Percentiles rank a stretch among this genome's conserved stretches.
These are phyloP conservation scores for Empis livida DNA, from an alignment of 2,888 invertebrate species.

Conservation along the genomic window DNA sequence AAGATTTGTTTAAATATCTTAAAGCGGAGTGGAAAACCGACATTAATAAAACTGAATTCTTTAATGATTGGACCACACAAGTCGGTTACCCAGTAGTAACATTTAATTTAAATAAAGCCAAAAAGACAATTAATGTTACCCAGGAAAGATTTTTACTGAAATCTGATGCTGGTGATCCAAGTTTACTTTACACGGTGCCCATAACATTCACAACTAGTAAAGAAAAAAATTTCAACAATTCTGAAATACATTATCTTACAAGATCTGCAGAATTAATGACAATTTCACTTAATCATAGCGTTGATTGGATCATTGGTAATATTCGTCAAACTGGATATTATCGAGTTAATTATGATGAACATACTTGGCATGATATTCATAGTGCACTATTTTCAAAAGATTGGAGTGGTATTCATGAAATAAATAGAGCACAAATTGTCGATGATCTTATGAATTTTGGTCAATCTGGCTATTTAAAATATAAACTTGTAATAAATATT, in stretches of 20 bases:
- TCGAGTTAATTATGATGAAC: conserved; percentile 54
- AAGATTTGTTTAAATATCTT: conserved; percentile 39
- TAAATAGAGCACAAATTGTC: conserved; percentile 65
- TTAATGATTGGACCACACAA: conserved; percentile 49
- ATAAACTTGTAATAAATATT: conserved; percentile 49
- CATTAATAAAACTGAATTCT: conserved; percentile 10
- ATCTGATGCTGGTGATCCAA: conserved; percentile 14
- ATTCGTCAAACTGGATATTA: conserved; percentile 38
- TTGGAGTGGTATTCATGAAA: conserved; percentile 42
- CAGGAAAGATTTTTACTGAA: conserved; percentile 30
- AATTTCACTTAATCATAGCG: not conserved
- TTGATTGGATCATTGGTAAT: conserved; percentile 27
- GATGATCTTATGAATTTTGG: conserved; percentile 69
- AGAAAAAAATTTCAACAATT: conserved; percentile 17
- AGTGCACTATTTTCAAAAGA: conserved; percentile 30
- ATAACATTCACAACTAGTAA: conserved; percentile 25
- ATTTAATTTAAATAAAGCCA: conserved; percentile 24
- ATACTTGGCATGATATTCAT: conserved; percentile 44
- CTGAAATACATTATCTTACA: conserved; percentile 6
- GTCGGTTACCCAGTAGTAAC: conserved; percentile 53
- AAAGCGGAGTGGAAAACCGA: conserved; percentile 19
- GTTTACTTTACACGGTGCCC: conserved; percentile 24
- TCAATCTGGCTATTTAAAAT: conserved; percentile 47
- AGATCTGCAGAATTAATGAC: conserved; percentile 15
- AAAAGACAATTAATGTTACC: conserved; percentile 15